Evolutionary conservation across 1,140 invertebrate genomes (phyloP), one percentile per base, ranked within the genome.

Genomic region (Probaryconus sp.): DNA sequence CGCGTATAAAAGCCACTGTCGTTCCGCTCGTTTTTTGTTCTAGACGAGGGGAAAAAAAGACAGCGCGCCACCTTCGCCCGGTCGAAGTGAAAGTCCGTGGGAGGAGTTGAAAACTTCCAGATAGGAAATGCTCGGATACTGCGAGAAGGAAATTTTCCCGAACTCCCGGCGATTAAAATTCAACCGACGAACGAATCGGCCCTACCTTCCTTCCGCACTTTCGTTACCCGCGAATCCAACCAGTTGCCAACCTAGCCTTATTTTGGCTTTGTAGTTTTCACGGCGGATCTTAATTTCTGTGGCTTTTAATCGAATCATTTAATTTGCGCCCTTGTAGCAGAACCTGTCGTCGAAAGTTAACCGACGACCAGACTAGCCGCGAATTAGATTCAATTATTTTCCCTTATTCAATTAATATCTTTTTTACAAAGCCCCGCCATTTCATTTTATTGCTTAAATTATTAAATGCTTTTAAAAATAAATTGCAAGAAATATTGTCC

Each of bases 241-340:
- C 61, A 17, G 21, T 38, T 48, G 38, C 33, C 56, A 35, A 11
- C 58, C 55, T 18, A 60, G 53, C 37, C 53, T 61, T 70, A 82
- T 81, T 82, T 81, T 76, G 69, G 63, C 72, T 76, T 82, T 77
- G 72, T 76, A 77, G 69, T 78, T 79, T 78, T 75, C 67, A 20
- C 65, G 48, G 45, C 63, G 69, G 73, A 83, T 84, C 83, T 83
- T 84, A 81, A 81, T 85, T 85, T 76, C 73, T 63, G 42, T 60
- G 76, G 76, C 51, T 81, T 74, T 56, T 85, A 84, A 85, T 85
- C 77, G 73, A 85, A 85, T 85, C 79, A 79, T 80, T 83, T 80
- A 83, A 85, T 85, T 85, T 83, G 71, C 79, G 61, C 79, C 78
- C 81, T 83, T 82, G 78, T 81, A 77, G 40, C 60, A 20, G 42